A percentile compares a stretch with the other conserved stretches of the same genome.
phyloP scores from a whole-genome alignment of 64 coral and sea anemone genomes.

The Porites lutea region DNA sequence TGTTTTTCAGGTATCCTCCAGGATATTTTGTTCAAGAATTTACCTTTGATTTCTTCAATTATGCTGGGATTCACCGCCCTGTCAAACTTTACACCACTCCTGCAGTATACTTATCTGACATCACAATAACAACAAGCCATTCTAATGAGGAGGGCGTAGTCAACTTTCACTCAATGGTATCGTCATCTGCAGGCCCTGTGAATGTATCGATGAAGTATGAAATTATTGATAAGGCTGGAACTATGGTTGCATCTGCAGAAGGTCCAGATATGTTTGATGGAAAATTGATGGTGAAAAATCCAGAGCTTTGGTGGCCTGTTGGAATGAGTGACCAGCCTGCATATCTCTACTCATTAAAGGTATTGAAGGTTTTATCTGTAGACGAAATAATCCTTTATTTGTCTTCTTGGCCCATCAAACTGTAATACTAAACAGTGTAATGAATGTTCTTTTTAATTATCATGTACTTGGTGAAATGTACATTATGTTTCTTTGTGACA shows the following conservation, averaged over 20 bases:
- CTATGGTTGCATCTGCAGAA: slow-evolving; percentile 32
- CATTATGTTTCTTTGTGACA: too few relatives aligned
- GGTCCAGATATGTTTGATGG: slow-evolving; percentile 69
- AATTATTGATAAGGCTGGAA: slow-evolving; percentile 70
- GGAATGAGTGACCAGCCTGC: slow-evolving; percentile 93
- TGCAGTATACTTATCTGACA: slow-evolving; percentile 90
- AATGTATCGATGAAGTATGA: slow-evolving; percentile 81
- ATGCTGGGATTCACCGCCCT: slow-evolving; percentile 95
- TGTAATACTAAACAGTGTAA: too few relatives aligned
- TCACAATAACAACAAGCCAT: slow-evolving; percentile 78
- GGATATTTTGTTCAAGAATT: slow-evolving; percentile 90
- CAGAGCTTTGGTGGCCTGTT: slow-evolving; percentile 93
- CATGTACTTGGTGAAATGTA: too few relatives aligned
- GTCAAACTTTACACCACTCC: slow-evolving; percentile 97
- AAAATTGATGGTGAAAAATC: slow-evolving; percentile 53
- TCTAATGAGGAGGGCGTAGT: slow-evolving; percentile 47
- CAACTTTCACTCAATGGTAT: slow-evolving; percentile 47
- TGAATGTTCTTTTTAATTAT: too few relatives aligned
- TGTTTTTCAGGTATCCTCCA: slow-evolving; percentile 65
- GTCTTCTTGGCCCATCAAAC: too few relatives aligned
- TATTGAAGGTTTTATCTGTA: background rate
- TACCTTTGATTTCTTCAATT: slow-evolving; percentile 98
- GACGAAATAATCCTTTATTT: too few relatives aligned
- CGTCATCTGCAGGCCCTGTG: background rate
- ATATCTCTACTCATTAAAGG: slow-evolving; percentile 94